Evolutionary conservation across 2,888 invertebrate genomes (phyloP).

Genomic region (Phytoseiulus persimilis): DNA sequence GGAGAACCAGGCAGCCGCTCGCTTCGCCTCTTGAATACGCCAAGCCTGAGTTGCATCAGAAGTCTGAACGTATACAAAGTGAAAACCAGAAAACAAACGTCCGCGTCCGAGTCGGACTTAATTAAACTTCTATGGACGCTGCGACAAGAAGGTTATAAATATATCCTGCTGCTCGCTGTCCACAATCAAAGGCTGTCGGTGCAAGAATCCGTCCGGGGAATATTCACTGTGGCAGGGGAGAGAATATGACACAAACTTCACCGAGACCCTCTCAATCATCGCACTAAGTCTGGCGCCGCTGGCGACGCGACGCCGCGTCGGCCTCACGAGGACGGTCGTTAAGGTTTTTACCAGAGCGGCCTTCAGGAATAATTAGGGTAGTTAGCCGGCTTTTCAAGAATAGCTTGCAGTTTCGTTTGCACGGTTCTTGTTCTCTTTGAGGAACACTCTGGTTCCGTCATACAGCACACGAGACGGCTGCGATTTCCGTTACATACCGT

Average conservation of each 20-base stretch:
- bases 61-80: neutral
- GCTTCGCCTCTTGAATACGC: neutral
- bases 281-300: neutral
- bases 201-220: neutral
- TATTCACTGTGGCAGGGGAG: neutral
- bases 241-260: neutral
- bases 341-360: neutral
- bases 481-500: too few relatives aligned
- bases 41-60: neutral
- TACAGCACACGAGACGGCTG: neutral
- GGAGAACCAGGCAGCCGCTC: neutral
- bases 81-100: neutral
- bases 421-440: neutral
- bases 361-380: neutral
- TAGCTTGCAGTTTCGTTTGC: neutral
- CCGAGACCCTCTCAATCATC: neutral
- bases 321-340: neutral
- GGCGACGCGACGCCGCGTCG: neutral
- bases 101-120: neutral
- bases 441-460: neutral
- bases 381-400: neutral
- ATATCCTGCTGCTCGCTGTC: neutral
- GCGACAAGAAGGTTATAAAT: neutral
- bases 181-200: neutral
- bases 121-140: neutral